Conservation (phyloP, 2,797 vertebrate genomes). For the Oryzias sinensis region DNA sequence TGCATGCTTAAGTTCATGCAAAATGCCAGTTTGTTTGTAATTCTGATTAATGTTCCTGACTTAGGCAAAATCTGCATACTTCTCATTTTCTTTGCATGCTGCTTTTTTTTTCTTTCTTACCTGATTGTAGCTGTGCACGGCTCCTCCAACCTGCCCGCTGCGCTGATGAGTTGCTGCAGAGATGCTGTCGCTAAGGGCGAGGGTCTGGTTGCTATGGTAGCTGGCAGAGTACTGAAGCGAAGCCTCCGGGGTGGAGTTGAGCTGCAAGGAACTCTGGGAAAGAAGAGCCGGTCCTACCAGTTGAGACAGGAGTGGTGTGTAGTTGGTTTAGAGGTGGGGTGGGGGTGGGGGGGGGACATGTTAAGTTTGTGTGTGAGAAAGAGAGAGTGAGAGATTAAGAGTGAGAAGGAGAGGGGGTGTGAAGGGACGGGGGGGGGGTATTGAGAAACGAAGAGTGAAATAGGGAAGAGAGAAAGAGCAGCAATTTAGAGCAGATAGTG, state of each 20-base stretch:
- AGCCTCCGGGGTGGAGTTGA: constrained; percentile 96
- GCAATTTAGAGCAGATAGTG: constrained; percentile 83
- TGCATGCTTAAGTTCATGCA: constrained; percentile 14
- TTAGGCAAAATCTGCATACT: constrained; percentile 5
- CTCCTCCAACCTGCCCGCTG: constrained; percentile 87
- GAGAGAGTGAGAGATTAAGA: constrained; percentile 67
- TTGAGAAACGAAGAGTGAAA: constrained; percentile 65
- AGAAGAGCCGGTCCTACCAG: constrained; percentile 91
- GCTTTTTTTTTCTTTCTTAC: constrained; percentile 71
- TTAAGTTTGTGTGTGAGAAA: constrained; percentile 49
- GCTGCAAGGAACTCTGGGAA: constrained; percentile 97
- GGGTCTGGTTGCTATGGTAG: constrained; percentile 99
- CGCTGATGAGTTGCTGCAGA: constrained; percentile 82
- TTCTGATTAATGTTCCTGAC: background rate
- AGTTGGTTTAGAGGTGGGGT: constrained; percentile 18
- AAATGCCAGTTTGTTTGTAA: background rate
- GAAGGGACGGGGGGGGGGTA: constrained; percentile 48
- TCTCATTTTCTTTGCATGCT: background rate
- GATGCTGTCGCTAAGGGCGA: constrained; percentile 89
- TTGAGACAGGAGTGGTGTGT: constrained; percentile 54
- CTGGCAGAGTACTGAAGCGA: constrained; percentile 97
- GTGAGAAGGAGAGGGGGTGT: constrained; percentile 49
- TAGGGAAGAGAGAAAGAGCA: constrained; percentile 58
- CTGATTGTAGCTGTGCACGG: constrained; percentile 96
- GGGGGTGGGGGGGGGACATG: constrained; percentile 37